Evolutionary conservation across 2,888 invertebrate species (phyloP), one percentile per base, ranked within the genome.

Genomic region (Scrobipalpa costella): DNA sequence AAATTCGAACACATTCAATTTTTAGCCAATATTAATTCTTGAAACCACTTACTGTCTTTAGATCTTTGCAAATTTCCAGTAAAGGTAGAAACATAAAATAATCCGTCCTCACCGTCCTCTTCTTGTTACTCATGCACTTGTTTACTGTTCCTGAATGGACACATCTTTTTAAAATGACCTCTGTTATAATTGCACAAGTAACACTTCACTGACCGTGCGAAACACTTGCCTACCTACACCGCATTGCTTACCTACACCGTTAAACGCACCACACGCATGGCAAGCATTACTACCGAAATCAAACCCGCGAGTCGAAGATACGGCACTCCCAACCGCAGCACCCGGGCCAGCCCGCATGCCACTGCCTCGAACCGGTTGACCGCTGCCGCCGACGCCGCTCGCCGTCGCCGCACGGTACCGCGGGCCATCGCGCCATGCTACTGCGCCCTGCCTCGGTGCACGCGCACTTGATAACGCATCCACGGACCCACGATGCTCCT

Each of bases 31-130:
- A 17, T 44, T 49, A 63, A 49, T 15, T 3, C 21, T 58, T 63
- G 49, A 63, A 50, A 63, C 63, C 63, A 63, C 27, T 63, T 63
- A 58, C 33, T 58, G 58, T 49, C 50, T 59, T 55, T 44, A 60
- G 27, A 17, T 17, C 49, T 17, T 7, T 36, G 34, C 9, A 7
- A 19, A 19, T 17, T 0, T 13, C 58, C 49, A 40, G 57, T 36
- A 15, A 63, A 47, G 1, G 63, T 19, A 5, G 63, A 63, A 9
- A 63, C 36, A 21, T 49, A 63, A 49, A 40, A 63, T 27, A 63
- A 34, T 57, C 55, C 47, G 47, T 40, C 6, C n/a, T 47, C n/a
- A 47, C 15, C 49, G 6, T 49, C 57, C 7, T 63, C 49, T 13
- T 57, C 49, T 11, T 38, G 13, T 19, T 36, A 21, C 34, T 63